Evolutionary conservation across 1,140 invertebrate species (phyloP).

Genomic region (Drosophila azteca): DNA sequence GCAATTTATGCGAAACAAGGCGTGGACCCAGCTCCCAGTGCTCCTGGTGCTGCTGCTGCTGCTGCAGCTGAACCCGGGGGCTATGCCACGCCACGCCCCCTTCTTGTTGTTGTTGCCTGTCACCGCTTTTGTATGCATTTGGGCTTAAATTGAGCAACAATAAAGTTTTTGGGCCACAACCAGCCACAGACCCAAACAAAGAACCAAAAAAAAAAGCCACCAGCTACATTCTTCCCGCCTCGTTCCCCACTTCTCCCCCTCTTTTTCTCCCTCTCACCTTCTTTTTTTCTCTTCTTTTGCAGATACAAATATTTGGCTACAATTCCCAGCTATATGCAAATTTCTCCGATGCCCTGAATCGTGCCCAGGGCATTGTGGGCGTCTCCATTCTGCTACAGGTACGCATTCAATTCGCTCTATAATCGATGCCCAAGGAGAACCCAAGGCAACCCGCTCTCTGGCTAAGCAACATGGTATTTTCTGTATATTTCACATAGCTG

Average conservation of each 20-base stretch:
- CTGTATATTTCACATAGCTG: constrained; percentile 85
- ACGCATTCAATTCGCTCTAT: constrained; percentile 28
- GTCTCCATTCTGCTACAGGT: constrained; percentile 95
- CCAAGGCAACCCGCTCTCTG: too few species aligned
- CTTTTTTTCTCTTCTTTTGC: constrained; percentile 83
- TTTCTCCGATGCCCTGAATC: constrained; percentile 94
- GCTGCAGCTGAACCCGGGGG: background rate
- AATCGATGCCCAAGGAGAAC: background rate
- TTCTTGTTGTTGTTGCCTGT: constrained; percentile 10
- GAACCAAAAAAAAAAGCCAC: background rate
- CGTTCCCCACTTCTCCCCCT: background rate
- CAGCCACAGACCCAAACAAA: constrained; percentile 13
- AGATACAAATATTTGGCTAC: constrained; percentile 97
- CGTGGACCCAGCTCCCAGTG: constrained; percentile 26
- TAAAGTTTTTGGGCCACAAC: constrained; percentile 60
- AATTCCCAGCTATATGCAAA: constrained; percentile 96
- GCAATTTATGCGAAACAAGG: constrained; percentile 75
- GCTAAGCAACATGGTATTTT: background rate
- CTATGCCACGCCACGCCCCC: constrained; percentile 8
- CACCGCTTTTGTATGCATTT: constrained; percentile 60
- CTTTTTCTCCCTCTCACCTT: constrained; percentile 3
- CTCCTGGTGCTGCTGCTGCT: too few species aligned
- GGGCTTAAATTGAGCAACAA: constrained; percentile 73
- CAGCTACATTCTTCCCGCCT: background rate
- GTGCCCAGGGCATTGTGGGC: constrained; percentile 94